Percentiles rank a stretch among this genome's conserved stretches.
Evolutionary conservation across 2,797 vertebrate species (phyloP).

Genomic region (Spea hammondii): DNA sequence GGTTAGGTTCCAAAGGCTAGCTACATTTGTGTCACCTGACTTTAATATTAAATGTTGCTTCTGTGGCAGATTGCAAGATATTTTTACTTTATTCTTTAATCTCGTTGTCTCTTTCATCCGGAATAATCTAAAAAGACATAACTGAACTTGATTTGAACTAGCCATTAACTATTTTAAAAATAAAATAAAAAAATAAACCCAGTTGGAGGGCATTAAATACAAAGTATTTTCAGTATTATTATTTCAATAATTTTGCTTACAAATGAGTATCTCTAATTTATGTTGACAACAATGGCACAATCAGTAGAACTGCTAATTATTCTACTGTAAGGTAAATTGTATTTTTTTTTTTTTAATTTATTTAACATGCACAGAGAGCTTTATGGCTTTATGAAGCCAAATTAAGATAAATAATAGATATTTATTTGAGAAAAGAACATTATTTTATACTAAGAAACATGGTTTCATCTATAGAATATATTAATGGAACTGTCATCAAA

Average conservation of each 20-base stretch:
- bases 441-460: too few species aligned
- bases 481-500: too few species aligned
- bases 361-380: too few species aligned
- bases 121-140: conserved; percentile 73
- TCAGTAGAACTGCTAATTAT: neutral
- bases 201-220: conserved; percentile 17
- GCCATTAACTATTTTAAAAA: conserved; percentile 62
- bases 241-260: neutral
- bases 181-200: conserved; percentile 49
- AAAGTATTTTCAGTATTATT: neutral
- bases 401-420: too few species aligned
- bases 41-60: conserved; percentile 60
- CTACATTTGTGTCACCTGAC: conserved; percentile 66
- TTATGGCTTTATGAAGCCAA: neutral
- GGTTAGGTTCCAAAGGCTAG: conserved; percentile 70
- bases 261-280: neutral
- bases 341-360: neutral
- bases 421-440: too few species aligned
- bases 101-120: conserved; percentile 60
- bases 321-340: neutral
- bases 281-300: neutral
- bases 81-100: conserved; percentile 60
- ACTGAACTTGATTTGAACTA: conserved; percentile 77
- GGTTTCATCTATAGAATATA: too few species aligned
- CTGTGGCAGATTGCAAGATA: conserved; percentile 58